A percentile compares a stretch with the other conserved stretches of the same genome.
Conservation (phyloP, 2,888 invertebrate genomes). For the Trachelus troglodyta region DNA sequence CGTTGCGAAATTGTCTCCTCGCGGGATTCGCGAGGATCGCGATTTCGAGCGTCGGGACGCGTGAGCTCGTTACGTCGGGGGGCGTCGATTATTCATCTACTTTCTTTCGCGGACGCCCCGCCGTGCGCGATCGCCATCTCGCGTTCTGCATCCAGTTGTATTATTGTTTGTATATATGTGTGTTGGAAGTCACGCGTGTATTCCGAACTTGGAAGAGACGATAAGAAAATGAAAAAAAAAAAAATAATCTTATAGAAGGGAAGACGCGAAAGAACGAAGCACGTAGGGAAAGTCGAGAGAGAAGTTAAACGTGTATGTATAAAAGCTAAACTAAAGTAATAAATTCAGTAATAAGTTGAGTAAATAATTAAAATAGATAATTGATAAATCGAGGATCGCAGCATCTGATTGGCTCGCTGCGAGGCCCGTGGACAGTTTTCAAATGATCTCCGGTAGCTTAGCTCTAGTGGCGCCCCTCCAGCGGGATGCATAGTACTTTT, state of each 20-base stretch:
- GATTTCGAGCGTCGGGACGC: no score
- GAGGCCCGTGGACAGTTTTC: conserved; percentile 66
- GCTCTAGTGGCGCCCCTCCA: conserved; percentile 61
- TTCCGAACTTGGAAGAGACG: conserved; percentile 37
- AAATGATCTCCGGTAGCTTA: conserved; percentile 67
- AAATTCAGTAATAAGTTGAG: conserved; percentile 58
- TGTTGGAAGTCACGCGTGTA: conserved; percentile 8
- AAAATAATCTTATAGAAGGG: conserved; percentile 36
- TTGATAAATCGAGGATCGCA: conserved; percentile 65
- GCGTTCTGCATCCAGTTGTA: neutral
- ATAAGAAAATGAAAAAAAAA: conserved; percentile 25
- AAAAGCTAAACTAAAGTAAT: conserved; percentile 53
- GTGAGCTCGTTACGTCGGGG: no score
- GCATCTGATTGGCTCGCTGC: conserved; percentile 66
- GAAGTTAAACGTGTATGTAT: conserved; percentile 52
- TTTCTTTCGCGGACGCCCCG: no score
- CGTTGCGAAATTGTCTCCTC: no score
- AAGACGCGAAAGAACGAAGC: conserved; percentile 30
- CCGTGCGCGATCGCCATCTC: neutral
- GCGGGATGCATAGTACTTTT: conserved; percentile 46
- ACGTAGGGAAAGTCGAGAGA: neutral
- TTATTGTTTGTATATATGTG: neutral
- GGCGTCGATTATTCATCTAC: no score
- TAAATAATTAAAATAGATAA: conserved; percentile 65
- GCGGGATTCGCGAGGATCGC: no score